These are phyloP conservation scores for Heptascelio sp. DNA, from an alignment of 2,888 invertebrate species.

Conservation along the genomic window DNA sequence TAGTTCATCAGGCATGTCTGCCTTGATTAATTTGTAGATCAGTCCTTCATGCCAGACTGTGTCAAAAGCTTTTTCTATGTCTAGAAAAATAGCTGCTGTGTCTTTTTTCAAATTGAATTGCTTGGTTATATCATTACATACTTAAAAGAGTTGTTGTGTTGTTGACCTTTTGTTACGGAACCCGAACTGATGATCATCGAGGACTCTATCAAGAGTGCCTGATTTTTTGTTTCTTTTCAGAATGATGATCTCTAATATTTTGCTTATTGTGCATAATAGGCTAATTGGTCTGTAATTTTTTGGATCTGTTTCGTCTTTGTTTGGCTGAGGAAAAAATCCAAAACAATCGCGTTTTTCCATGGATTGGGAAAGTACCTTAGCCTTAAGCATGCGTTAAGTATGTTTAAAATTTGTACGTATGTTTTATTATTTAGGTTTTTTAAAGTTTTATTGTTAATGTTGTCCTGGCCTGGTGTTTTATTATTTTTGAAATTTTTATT, in stretches of 20 bases:
- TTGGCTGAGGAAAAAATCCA: constrained; percentile 18
- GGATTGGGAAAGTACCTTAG: neutral
- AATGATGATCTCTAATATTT: constrained; percentile 70
- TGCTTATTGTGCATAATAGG: constrained; percentile 30
- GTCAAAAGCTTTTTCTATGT: constrained; percentile 53
- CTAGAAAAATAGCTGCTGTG: constrained; percentile 76
- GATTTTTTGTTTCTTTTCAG: constrained; percentile 53
- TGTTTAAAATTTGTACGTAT: constrained; percentile 26
- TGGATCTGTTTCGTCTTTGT: neutral
- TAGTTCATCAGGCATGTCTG: too few species aligned
- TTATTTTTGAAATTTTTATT: constrained; percentile 23
- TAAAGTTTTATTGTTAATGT: constrained; percentile 44
- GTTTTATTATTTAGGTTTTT: constrained; percentile 50
- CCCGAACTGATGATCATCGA: constrained; percentile 73
- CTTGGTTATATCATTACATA: constrained; percentile 59
- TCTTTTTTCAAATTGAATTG: constrained; percentile 72
- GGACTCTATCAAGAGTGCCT: constrained; percentile 50
- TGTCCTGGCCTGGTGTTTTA: constrained; percentile 57
- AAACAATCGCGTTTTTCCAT: constrained; percentile 46
- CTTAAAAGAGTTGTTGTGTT: constrained; percentile 68
- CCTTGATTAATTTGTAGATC: too few species aligned
- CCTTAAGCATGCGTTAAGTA: constrained; percentile 42
- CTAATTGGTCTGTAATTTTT: neutral
- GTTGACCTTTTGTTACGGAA: constrained; percentile 70
- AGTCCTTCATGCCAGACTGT: too few species aligned